Base-by-base conservation (phyloP, 2,888 invertebrate genomes). In the Watsonalla binaria region DNA sequence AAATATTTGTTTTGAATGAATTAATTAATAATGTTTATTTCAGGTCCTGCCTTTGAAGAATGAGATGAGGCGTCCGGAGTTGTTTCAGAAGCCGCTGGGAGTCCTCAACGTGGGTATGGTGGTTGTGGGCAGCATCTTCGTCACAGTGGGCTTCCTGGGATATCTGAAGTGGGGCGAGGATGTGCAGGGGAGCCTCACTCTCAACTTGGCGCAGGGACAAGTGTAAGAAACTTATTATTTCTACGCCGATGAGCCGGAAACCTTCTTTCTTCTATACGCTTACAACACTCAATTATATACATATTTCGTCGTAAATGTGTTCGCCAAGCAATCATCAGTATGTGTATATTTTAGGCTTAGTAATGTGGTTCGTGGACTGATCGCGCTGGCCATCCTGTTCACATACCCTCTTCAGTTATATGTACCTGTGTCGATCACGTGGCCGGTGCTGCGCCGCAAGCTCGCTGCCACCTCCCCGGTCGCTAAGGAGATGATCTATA, bases 391-490 rank as follows among this genome's bases (percentile, higher is more conserved):
- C 9, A 96, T 99, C 57, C 92, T 98, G 62, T 92, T 98, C 61
- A 95, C 97, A 0, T 99, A 98, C 84, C 96, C 98, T 0, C 92
- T 99, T 15, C 99, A 99, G 89, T 96, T 99, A 79, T 99, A 98
- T 84, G 98, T 99, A 46, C 97, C 99, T 0, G 93, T 98, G 47
- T 95, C 95, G 54, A 96, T 99, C 56, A 94, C 97, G 68, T 97
- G 96, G 96, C 97, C 98, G 0, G 80, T 86, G 39, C 82, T 96
- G 35, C 79, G 84, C 53, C 80, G 86, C 51, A 83, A 90, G 64
- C 89, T 92, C 50, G 93, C 92, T 6, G 86, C 92, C 60, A 90
- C 91, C 49, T 92, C 80, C 6, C 93, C 93, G 0, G 83, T 93
- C 0, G 67, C 92, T 35, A 92, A 92, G 14, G 97, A 97, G 81